Conservation (phyloP, 2,888 invertebrate genomes). For the Polymixis lichenea region DNA sequence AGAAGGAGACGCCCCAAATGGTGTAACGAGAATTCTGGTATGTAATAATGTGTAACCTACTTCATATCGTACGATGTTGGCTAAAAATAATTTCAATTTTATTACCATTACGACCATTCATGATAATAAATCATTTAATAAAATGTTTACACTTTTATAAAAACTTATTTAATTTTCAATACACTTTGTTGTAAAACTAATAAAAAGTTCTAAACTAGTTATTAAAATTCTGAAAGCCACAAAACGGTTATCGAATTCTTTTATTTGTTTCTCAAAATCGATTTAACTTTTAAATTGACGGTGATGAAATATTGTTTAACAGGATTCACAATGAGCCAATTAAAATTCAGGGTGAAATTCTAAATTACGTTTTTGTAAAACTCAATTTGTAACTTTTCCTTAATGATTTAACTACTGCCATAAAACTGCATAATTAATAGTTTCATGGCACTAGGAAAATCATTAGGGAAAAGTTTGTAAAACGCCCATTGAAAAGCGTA, state of each 20-base stretch:
- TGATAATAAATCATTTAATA: neutral
- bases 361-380: constrained; percentile 16
- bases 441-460: too few relatives aligned
- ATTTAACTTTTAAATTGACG: constrained; percentile 56
- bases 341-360: constrained; percentile 45
- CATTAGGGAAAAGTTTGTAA: neutral
- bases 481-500: too few relatives aligned
- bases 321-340: constrained; percentile 52
- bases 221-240: constrained; percentile 43
- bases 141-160: neutral
- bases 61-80: neutral
- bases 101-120: neutral
- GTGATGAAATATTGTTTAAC: constrained; percentile 53
- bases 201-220: constrained; percentile 52
- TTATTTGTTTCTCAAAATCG: constrained; percentile 34
- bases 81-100: neutral
- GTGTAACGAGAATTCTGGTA: neutral
- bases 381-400: constrained; percentile 36
- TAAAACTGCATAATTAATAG: neutral
- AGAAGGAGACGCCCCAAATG: neutral
- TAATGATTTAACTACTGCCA: neutral
- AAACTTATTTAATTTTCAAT: constrained; percentile 24
- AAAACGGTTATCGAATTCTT: constrained; percentile 30
- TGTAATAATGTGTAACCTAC: neutral
- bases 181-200: constrained; percentile 33